A percentile compares a stretch with the other conserved stretches of the same genome.
Evolutionary conservation across 2,113 vertebrate genomes (phyloP).

Genomic region (Leptobrachium leishanense): DNA sequence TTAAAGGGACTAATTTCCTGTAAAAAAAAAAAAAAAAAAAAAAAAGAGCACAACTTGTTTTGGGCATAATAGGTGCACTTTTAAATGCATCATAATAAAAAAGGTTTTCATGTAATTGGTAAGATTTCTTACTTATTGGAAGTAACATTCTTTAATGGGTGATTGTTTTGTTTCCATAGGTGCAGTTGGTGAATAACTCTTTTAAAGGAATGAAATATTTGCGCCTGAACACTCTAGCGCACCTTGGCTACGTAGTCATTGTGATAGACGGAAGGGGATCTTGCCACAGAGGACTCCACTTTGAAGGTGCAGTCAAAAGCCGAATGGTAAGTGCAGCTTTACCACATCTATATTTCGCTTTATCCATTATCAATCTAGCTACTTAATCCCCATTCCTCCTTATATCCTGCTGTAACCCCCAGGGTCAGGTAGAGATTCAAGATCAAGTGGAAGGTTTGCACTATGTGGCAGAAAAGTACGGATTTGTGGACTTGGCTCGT

Average conservation of each 20-base stretch:
- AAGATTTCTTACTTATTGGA: no score
- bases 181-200: constrained; percentile 96
- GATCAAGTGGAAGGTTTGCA: constrained; percentile 96
- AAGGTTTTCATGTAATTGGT: no score
- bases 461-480: constrained; percentile 90
- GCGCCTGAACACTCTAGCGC: constrained; percentile 88
- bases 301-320: constrained; percentile 94
- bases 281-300: constrained; percentile 89
- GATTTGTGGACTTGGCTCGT: constrained; percentile 90
- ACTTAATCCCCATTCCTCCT: not conserved
- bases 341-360: not conserved
- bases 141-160: not conserved
- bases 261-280: constrained; percentile 94
- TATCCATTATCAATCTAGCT: not conserved
- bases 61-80: no score
- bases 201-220: constrained; percentile 97
- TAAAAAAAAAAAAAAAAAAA: no score
- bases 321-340: constrained; percentile 80
- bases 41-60: no score
- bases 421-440: constrained; percentile 93
- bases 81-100: no score
- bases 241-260: constrained; percentile 91
- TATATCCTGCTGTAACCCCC: not conserved
- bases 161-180: constrained; percentile 62
- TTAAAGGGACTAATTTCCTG: no score